phyloP scores from a whole-genome alignment of 2,888 invertebrate species.

The Acronicta alni region DNA sequence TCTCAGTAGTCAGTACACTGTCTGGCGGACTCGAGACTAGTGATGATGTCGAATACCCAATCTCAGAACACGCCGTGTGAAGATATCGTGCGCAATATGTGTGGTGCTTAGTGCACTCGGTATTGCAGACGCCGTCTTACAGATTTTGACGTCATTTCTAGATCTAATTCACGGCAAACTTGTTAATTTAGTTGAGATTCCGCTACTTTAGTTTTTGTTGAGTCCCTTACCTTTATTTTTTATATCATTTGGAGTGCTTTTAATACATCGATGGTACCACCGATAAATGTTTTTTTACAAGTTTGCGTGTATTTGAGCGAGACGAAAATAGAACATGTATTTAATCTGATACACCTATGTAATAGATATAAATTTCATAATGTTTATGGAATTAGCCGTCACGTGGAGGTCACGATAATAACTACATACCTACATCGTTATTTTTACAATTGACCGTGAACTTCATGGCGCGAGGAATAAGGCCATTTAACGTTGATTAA shows the following conservation, averaged over 20 bases:
- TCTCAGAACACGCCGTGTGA: neutral
- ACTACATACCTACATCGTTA: neutral
- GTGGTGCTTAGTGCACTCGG: conserved; percentile 33
- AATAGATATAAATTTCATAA: neutral
- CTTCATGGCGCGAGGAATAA: conserved; percentile 11
- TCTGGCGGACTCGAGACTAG: no score
- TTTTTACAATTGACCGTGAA: conserved; percentile 6
- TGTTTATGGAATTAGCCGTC: conserved; percentile 1
- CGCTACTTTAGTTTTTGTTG: neutral
- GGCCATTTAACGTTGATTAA: no score
- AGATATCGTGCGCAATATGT: conserved; percentile 34
- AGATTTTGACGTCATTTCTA: conserved; percentile 22
- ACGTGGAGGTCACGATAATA: neutral
- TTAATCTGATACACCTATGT: neutral
- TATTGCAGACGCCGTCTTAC: conserved; percentile 6
- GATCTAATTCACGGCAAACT: conserved; percentile 21
- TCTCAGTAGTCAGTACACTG: neutral
- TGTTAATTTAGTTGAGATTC: conserved; percentile 4
- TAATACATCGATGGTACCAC: neutral
- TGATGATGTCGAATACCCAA: no score
- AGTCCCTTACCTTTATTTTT: no score
- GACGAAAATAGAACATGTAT: no score
- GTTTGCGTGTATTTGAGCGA: no score
- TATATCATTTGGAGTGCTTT: no score
- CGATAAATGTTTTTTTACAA: neutral